A percentile compares a stretch with the other conserved stretches of the same genome.
Evolutionary conservation across 2,888 invertebrate genomes (phyloP).

Genomic region (Drosophila colorata): DNA sequence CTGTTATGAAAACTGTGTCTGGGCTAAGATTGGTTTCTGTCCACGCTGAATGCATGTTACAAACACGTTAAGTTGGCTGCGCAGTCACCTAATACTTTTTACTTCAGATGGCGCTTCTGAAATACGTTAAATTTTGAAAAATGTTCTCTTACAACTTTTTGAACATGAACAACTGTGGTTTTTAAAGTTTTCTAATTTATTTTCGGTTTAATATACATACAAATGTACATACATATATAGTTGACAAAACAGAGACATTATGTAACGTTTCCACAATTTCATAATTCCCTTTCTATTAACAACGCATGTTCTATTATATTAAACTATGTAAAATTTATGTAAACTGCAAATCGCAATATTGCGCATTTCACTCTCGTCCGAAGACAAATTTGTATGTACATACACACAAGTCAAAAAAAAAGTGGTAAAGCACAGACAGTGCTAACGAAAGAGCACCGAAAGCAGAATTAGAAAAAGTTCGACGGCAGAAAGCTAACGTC

Average conservation of each 20-base stretch:
- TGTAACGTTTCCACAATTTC: no score
- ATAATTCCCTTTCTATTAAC: no score
- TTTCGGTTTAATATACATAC: no score
- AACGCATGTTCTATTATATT: no score
- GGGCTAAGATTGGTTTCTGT: slow-evolving; percentile 15
- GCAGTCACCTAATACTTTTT: neutral
- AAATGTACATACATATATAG: no score
- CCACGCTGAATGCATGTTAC: slow-evolving; percentile 3
- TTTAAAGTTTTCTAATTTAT: no score
- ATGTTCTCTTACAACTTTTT: neutral
- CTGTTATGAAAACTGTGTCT: neutral
- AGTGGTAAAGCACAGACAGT: slow-evolving; percentile 15
- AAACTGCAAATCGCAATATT: no score
- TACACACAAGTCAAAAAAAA: neutral
- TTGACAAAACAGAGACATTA: no score
- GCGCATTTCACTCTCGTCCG: neutral
- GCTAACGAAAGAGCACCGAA: slow-evolving; percentile 11
- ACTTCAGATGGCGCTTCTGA: slow-evolving; percentile 37
- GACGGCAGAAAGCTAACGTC: slow-evolving; percentile 26
- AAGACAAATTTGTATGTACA: neutral
- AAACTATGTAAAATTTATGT: no score
- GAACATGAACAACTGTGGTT: no score
- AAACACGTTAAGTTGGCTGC: neutral
- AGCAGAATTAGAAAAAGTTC: slow-evolving; percentile 40
- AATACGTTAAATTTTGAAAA: slow-evolving; percentile 4